Evolutionary conservation across 2,888 invertebrate genomes (phyloP).

Genomic region (Nomada fucata): DNA sequence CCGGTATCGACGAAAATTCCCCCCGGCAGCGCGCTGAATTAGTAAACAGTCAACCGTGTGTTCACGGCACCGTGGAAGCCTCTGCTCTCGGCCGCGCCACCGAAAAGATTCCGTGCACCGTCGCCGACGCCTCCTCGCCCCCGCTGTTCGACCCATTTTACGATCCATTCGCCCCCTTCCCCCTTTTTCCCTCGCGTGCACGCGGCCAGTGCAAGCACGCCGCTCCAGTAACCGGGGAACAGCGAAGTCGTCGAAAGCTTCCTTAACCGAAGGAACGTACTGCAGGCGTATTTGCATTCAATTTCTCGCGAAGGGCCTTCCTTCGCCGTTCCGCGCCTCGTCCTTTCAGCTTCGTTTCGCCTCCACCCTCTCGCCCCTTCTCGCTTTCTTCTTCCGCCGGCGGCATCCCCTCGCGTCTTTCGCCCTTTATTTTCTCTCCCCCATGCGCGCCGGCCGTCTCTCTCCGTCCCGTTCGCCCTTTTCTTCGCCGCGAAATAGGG

Average conservation of each 20-base stretch:
- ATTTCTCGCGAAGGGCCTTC: constrained; percentile 75
- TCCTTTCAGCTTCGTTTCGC: constrained; percentile 37
- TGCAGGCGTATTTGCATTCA: constrained; percentile 79
- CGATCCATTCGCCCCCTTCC: constrained; percentile 16
- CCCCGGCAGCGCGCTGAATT: constrained; percentile 76
- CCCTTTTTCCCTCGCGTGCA: not conserved
- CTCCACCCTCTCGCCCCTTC: not conserved
- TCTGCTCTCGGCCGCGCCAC: constrained; percentile 12
- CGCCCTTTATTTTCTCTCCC: constrained; percentile 7
- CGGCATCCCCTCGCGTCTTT: not conserved
- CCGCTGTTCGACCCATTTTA: constrained; percentile 34
- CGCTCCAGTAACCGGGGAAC: constrained; percentile 60
- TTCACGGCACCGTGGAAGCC: constrained; percentile 32
- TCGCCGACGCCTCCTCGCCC: not conserved
- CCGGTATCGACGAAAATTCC: constrained; percentile 71
- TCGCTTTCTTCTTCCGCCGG: constrained; percentile 15
- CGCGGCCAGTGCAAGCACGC: constrained; percentile 45
- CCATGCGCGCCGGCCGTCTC: constrained; percentile 6
- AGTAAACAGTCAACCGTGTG: constrained; percentile 72
- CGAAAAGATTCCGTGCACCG: constrained; percentile 43
- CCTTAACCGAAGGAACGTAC: constrained; percentile 60
- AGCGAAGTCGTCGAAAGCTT: constrained; percentile 54
- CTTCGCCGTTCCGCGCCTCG: constrained; percentile 13
- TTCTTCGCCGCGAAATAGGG: constrained; percentile 63
- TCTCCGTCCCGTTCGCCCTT: constrained; percentile 34